A percentile compares a stretch with the other conserved stretches of the same genome.
These are phyloP conservation scores for Amblyopsis hoosieri DNA, from an alignment of 2,797 vertebrate genomes.

Conservation along the genomic window DNA sequence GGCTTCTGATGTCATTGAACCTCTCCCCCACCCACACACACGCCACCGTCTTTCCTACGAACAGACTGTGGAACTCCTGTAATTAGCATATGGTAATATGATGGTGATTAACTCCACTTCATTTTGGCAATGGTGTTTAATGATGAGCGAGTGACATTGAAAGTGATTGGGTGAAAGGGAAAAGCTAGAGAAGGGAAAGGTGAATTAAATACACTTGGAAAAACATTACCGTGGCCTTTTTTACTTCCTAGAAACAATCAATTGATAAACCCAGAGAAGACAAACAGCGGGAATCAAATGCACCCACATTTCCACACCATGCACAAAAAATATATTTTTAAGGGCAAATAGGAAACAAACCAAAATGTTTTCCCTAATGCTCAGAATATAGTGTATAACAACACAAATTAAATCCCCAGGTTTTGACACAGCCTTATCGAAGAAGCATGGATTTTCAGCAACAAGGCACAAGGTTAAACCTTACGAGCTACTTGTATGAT, in stretches of 20 bases:
- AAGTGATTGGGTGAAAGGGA: background rate
- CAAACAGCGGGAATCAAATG: background rate
- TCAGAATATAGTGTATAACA: conserved; percentile 37
- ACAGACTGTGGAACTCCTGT: conserved; percentile 7
- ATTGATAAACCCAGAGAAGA: conserved; percentile 19
- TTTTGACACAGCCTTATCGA: conserved; percentile 36
- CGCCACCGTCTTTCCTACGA: background rate
- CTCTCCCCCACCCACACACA: conserved; percentile 3
- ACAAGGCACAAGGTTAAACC: conserved; percentile 30
- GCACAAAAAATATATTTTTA: background rate
- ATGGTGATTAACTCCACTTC: conserved; percentile 13
- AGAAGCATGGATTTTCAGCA: conserved; percentile 36
- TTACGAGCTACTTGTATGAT: conserved; percentile 37
- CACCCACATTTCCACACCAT: background rate
- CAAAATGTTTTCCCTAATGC: conserved; percentile 8
- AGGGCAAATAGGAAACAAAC: conserved; percentile 17
- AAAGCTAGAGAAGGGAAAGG: background rate
- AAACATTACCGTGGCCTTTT: background rate
- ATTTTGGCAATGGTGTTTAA: conserved; percentile 23
- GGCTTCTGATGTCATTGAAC: conserved; percentile 14
- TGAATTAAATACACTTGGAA: background rate
- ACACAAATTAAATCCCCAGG: conserved; percentile 25
- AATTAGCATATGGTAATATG: conserved; percentile 9
- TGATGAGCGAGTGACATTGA: background rate
- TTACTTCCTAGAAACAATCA: conserved; percentile 5